A percentile compares a stretch with the other conserved stretches of the same genome.
Conservation (phyloP, 1,140 invertebrate genomes). For the Camponotus vicinus region DNA sequence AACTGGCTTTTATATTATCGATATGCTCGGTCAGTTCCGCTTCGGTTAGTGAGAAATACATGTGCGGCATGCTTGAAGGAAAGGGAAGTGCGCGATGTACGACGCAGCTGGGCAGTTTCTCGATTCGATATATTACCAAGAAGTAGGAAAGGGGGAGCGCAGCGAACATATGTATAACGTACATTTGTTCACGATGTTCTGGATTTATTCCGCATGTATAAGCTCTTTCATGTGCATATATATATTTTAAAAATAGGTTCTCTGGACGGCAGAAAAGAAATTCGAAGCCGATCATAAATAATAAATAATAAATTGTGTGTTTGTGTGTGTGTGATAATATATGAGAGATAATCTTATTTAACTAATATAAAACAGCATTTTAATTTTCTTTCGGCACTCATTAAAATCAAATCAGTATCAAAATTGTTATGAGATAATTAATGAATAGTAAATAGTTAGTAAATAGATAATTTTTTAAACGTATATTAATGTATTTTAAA, state of each 20-base stretch:
- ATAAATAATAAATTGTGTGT: not conserved
- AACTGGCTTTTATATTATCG: conserved; percentile 69
- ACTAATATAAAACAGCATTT: not conserved
- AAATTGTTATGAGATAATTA: conserved; percentile 2
- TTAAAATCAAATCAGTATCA: not conserved
- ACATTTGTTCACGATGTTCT: conserved; percentile 53
- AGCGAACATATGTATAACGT: conserved; percentile 50
- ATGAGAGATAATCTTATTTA: not conserved
- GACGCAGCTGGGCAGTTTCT: conserved; percentile 54
- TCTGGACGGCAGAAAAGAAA: not conserved
- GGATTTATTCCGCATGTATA: conserved; percentile 26
- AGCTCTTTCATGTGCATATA: not conserved
- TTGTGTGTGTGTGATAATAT: not conserved
- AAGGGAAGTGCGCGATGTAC: conserved; percentile 49
- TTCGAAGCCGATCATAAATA: not conserved
- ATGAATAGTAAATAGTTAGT: not conserved
- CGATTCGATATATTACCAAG: conserved; percentile 68
- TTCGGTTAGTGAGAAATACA: conserved; percentile 55
- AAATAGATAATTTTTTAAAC: not conserved
- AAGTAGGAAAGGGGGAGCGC: conserved; percentile 10
- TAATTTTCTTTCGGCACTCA: not conserved
- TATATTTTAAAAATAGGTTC: conserved; percentile 42
- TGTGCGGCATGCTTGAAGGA: not conserved
- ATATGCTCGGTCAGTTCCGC: conserved; percentile 65
- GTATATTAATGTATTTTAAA: not conserved